Base-by-base conservation (phyloP, 2,113 vertebrate species). In the Edolisoma coerulescens region DNA sequence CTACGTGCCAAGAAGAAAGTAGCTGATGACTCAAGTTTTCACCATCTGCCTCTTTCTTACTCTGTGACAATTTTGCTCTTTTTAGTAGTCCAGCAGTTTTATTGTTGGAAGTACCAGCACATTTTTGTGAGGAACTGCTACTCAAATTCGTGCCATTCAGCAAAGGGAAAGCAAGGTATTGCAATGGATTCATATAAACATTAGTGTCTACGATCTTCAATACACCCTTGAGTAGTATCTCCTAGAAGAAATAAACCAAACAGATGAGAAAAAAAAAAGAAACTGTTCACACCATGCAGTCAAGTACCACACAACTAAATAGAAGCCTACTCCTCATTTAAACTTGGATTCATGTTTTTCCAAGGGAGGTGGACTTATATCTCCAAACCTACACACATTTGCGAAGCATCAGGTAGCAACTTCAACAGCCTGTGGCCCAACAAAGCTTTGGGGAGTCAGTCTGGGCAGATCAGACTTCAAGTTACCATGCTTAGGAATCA, bases 1-100 rank as follows among this genome's bases (percentile, higher is more conserved):
- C 98, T 6, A 98, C 65, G 4, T 99, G 98, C 99, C 99, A 99
- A n/a, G 99, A 99, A 56, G 99, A 99, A 49, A 98, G 97, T 39
- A 97, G 96, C 28, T 98, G 95, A 86, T 98, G 98, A 81, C 97
- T 97, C 1, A 97, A 87, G 26, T 87, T 74, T 60, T 98, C 98
- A 27, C 91, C 47, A 28, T 98, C 98, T 16, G 87, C 94, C 26
- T 99, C 99, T 41, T 97, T 98, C 87, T 97, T 98, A 39, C 87
- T 97, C 35, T 98, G 97, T 13, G 98, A 98, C 68, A 98, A 67
- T 42, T 98, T 99, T 21, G 97, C 97, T 98, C 98, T 97, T 97
- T 96, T 97, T 86, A 96, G 27, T 8, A 97, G 74, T 30, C 95
- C 97, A 59, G 96, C 7, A 64, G 94, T 95, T 95, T 97, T 98